A percentile compares a stretch with the other conserved stretches of the same genome.
These are phyloP conservation scores for Teleiodes luculella DNA, from an alignment of 2,888 invertebrate genomes.

Conservation along the genomic window DNA sequence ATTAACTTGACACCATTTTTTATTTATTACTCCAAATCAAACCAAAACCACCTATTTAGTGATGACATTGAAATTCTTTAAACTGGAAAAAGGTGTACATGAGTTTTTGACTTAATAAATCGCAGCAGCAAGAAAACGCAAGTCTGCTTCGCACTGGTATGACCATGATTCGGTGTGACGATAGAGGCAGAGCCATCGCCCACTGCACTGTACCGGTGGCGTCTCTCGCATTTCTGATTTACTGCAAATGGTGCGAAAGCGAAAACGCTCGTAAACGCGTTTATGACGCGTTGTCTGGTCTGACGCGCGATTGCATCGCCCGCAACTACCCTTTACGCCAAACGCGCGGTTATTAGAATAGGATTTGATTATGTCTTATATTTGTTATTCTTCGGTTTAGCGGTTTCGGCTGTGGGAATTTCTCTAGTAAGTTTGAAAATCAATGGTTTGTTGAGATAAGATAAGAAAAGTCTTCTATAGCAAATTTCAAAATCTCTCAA, in stretches of 20 bases:
- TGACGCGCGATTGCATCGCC: conserved; percentile 54
- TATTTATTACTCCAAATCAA: no score
- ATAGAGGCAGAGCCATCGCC: conserved; percentile 49
- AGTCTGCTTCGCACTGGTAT: conserved; percentile 34
- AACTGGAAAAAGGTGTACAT: no score
- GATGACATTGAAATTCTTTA: no score
- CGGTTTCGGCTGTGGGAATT: conserved; percentile 6
- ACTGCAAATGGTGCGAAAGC: conserved; percentile 77
- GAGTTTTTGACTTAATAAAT: neutral
- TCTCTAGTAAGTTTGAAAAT: neutral
- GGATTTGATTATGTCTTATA: conserved; percentile 40
- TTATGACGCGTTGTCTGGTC: conserved; percentile 65
- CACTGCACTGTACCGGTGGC: conserved; percentile 50
- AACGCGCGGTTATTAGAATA: conserved; percentile 46
- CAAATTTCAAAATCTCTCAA: no score
- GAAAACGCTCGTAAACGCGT: conserved; percentile 73
- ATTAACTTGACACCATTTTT: no score
- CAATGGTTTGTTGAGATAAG: no score
- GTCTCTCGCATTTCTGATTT: conserved; percentile 53
- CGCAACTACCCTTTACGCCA: conserved; percentile 49
- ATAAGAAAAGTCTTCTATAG: no score
- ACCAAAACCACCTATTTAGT: no score
- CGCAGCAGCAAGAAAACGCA: conserved; percentile 27
- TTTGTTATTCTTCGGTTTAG: conserved; percentile 3
- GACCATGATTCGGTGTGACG: conserved; percentile 54